These are phyloP conservation scores for Sepioteuthis lessoniana DNA, from an alignment of 2,888 invertebrate species.

Conservation along the genomic window DNA sequence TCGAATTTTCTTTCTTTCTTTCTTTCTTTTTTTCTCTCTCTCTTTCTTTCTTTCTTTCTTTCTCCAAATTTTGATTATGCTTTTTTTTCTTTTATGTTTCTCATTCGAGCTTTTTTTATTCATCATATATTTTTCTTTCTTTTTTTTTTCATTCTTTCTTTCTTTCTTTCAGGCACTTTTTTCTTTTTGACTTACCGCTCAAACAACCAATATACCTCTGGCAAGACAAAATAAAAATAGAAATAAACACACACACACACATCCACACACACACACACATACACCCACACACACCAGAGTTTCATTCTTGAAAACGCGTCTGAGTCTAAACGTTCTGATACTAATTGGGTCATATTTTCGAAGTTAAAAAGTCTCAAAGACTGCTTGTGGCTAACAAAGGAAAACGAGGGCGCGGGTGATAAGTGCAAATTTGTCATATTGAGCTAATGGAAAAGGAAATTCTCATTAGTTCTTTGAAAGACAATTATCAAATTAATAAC, in stretches of 20 bases:
- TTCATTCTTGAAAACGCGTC: no score
- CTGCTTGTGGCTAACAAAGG: not conserved
- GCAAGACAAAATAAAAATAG: not conserved
- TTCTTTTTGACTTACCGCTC: not conserved
- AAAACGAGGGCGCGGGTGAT: not conserved
- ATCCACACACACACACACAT: no score
- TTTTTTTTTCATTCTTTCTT: not conserved
- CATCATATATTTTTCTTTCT: no score
- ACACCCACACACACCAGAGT: fast-evolving
- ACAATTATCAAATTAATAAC: not conserved
- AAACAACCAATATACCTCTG: not conserved
- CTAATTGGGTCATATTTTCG: conserved; percentile 7
- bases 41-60: no score
- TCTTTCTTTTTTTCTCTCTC: no score
- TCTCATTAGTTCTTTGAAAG: not conserved
- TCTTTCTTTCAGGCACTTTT: not conserved
- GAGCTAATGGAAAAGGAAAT: not conserved
- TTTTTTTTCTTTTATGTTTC: no score
- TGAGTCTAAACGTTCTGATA: not conserved
- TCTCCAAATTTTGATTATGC: no score
- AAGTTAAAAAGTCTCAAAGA: not conserved
- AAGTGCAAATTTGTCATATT: not conserved
- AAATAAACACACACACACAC: no score
- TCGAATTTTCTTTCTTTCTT: no score
- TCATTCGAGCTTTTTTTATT: no score